phyloP scores from a whole-genome alignment of 2,797 vertebrate genomes.

The Spatula versicolor region DNA sequence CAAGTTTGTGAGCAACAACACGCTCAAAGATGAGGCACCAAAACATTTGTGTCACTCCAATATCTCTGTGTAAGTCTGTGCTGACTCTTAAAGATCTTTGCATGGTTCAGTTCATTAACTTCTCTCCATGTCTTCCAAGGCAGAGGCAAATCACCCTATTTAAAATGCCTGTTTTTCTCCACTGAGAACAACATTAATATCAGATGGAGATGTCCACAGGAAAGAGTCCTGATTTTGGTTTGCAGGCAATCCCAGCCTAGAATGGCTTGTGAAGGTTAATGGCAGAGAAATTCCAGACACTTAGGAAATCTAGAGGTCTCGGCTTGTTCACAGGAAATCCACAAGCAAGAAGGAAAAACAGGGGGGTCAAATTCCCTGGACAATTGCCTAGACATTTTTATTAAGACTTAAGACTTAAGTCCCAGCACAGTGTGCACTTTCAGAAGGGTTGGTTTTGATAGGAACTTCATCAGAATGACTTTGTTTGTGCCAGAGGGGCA shows the following conservation, averaged over 20 bases:
- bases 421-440: background rate
- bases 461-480: background rate
- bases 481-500: background rate
- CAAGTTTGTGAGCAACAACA: background rate
- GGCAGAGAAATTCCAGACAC: background rate
- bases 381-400: slow-evolving; percentile 1
- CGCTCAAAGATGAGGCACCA: background rate
- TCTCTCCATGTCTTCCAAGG: background rate
- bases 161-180: background rate
- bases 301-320: background rate
- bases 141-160: background rate
- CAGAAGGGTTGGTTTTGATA: background rate
- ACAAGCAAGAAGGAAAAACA: background rate
- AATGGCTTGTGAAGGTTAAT: background rate
- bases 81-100: background rate
- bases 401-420: background rate
- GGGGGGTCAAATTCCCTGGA: background rate
- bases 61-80: background rate
- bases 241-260: background rate
- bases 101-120: background rate
- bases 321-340: slow-evolving; percentile 20
- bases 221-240: background rate
- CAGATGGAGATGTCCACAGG: background rate
- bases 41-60: background rate
- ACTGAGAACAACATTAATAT: background rate